A percentile compares a stretch with the other conserved stretches of the same genome.
phyloP scores from a whole-genome alignment of 2,888 invertebrate species.

The Tenodera sinensis region DNA sequence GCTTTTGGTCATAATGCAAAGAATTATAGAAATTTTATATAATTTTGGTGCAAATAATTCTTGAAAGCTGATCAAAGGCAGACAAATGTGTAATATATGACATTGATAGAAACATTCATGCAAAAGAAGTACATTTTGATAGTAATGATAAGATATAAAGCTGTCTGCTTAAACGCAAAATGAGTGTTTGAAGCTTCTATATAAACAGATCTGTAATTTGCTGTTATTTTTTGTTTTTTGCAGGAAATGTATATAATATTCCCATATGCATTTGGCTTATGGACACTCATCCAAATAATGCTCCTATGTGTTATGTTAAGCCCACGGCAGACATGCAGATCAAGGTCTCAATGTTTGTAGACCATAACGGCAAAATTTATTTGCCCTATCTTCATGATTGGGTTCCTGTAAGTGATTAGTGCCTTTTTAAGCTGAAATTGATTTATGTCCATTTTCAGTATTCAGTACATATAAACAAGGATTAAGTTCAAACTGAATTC shows the following conservation, averaged over 20 bases:
- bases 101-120: neutral
- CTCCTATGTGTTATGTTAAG: conserved; percentile 91
- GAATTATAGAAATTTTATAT: neutral
- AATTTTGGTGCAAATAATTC: no score
- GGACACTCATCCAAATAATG: conserved; percentile 95
- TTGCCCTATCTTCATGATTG: conserved; percentile 96
- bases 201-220: neutral
- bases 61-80: no score
- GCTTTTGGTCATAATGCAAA: neutral
- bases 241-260: conserved; percentile 74
- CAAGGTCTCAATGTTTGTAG: conserved; percentile 90
- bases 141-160: neutral
- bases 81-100: no score
- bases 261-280: conserved; percentile 94
- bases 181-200: no score
- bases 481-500: no score
- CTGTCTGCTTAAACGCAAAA: neutral
- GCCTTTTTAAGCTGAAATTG: neutral
- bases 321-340: conserved; percentile 95
- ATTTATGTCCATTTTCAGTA: no score
- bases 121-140: neutral
- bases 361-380: conserved; percentile 92
- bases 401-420: conserved; percentile 58
- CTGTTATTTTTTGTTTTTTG: conserved; percentile 1
- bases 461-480: no score